Evolutionary conservation across 2,797 vertebrate species (phyloP).

Genomic region (Thripadectes ignobilis): DNA sequence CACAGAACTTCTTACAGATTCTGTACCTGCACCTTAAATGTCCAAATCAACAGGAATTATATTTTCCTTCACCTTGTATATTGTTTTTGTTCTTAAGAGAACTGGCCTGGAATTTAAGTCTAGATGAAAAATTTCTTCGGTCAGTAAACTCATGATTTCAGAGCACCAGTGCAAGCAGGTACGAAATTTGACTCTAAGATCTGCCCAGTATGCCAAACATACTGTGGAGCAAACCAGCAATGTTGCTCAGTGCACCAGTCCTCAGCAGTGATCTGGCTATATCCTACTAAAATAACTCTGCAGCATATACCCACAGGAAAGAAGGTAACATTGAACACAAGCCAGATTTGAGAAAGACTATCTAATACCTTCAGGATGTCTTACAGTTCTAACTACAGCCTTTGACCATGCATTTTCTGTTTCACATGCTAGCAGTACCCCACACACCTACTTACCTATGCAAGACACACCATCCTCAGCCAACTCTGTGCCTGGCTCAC

Average conservation of each 20-base stretch:
- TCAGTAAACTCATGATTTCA: not conserved
- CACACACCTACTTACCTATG: constrained; percentile 73
- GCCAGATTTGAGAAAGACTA: not conserved
- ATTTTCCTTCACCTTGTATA: not conserved
- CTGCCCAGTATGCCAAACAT: not conserved
- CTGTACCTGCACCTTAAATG: not conserved
- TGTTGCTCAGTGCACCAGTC: not conserved
- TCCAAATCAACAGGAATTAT: not conserved
- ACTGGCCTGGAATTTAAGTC: not conserved
- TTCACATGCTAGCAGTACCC: not conserved
- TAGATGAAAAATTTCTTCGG: not conserved
- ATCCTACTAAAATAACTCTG: not conserved
- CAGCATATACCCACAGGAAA: not conserved
- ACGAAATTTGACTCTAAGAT: not conserved
- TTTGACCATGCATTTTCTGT: not conserved
- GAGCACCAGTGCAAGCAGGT: not conserved
- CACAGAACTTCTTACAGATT: not conserved
- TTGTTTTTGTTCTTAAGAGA: not conserved
- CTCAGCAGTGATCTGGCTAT: not conserved
- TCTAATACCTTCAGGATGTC: not conserved
- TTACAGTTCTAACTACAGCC: not conserved
- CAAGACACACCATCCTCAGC: constrained; percentile 88
- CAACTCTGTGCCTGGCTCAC: constrained; percentile 85
- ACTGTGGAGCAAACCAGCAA: not conserved
- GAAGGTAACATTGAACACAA: not conserved